A percentile compares a stretch with the other conserved stretches of the same genome.
Conservation (phyloP, 2,888 invertebrate species). For the Phyllotreta striolata region DNA sequence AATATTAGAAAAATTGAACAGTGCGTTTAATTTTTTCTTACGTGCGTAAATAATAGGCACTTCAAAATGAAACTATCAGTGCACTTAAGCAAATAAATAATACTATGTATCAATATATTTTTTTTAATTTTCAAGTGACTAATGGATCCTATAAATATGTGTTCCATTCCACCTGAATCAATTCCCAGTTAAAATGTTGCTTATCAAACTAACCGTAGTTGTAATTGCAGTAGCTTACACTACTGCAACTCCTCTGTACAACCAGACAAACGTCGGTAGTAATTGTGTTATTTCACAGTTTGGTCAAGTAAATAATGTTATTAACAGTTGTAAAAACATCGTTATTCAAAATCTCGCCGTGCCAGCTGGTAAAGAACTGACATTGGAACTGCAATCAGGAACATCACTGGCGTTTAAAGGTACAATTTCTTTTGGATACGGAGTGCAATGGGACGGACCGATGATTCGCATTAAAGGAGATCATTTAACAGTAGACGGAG, state of each 20-base stretch:
- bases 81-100: too few species aligned
- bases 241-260: neutral
- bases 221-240: neutral
- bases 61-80: too few species aligned
- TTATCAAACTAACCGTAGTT: neutral
- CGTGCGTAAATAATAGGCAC: too few species aligned
- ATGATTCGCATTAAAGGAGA: neutral
- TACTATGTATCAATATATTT: too few species aligned
- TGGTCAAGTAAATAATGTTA: conserved; percentile 18
- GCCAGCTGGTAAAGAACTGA: conserved; percentile 30
- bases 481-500: neutral
- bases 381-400: conserved; percentile 25
- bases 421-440: conserved; percentile 22
- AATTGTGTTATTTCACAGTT: conserved; percentile 15
- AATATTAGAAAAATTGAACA: too few species aligned
- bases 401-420: conserved; percentile 25
- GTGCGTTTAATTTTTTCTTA: too few species aligned
- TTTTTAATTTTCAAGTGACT: too few species aligned
- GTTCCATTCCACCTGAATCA: too few species aligned
- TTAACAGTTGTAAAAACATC: conserved; percentile 24
- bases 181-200: neutral
- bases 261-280: conserved; percentile 7
- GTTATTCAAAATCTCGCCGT: conserved; percentile 18
- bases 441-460: conserved; percentile 4
- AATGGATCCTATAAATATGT: too few species aligned